phyloP scores from a whole-genome alignment of 2,113 vertebrate genomes.

The Tilapia sparmanii region DNA sequence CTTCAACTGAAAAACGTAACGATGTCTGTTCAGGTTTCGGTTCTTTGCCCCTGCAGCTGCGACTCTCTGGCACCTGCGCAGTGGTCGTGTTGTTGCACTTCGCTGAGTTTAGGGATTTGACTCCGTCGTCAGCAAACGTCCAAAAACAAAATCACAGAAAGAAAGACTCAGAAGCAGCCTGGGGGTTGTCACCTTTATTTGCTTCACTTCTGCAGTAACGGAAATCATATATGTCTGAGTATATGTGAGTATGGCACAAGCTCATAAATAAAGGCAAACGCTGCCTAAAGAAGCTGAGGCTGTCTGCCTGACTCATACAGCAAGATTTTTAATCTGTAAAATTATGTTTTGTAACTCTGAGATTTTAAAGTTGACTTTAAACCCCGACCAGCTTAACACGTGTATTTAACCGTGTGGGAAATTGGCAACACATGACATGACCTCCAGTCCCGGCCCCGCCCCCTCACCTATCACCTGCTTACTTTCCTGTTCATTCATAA shows the following conservation, averaged over 20 bases:
- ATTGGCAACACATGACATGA: not conserved
- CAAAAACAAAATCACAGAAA: not conserved
- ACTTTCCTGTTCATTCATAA: not conserved
- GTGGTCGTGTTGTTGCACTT: not conserved
- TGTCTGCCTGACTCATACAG: not conserved
- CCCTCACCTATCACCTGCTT: not conserved
- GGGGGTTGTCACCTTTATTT: not conserved
- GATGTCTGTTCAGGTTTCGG: accelerated
- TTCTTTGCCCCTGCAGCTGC: not conserved
- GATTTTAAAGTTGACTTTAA: not conserved
- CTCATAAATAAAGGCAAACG: not conserved
- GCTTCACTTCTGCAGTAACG: accelerated
- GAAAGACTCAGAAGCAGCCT: not conserved
- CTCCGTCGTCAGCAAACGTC: not conserved
- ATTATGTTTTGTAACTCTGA: not conserved
- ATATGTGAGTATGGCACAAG: not conserved
- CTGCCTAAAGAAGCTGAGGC: not conserved
- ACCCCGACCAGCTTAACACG: accelerated
- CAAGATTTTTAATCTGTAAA: not conserved
- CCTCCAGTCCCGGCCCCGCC: not conserved
- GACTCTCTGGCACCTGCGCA: not conserved
- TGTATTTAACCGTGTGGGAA: not conserved
- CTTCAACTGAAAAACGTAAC: not conserved
- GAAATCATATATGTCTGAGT: not conserved
- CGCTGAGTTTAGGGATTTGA: not conserved